Evolutionary conservation across 2,888 invertebrate genomes (phyloP).

Genomic region (Hyles lineata): DNA sequence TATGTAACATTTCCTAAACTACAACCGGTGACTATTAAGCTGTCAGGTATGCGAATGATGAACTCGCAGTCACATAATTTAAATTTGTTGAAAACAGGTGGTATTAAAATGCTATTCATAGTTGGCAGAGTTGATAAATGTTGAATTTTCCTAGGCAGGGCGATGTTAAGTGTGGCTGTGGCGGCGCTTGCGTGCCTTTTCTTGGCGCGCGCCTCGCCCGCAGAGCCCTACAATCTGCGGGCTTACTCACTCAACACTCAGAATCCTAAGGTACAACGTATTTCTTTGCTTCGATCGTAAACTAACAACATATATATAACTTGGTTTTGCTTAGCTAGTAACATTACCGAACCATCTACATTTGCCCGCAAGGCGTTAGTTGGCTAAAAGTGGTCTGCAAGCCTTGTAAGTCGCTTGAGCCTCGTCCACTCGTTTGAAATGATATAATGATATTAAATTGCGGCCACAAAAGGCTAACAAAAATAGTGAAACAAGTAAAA

Average conservation of each 20-base stretch:
- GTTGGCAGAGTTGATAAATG: neutral
- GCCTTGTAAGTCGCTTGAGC: neutral
- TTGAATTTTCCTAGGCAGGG: conserved; percentile 63
- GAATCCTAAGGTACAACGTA: conserved; percentile 63
- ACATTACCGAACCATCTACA: neutral
- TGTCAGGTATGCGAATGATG: neutral
- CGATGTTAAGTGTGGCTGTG: conserved; percentile 78
- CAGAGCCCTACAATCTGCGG: conserved; percentile 67
- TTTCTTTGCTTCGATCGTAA: neutral
- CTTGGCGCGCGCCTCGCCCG: conserved; percentile 78
- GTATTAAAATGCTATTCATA: neutral
- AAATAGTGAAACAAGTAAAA: neutral
- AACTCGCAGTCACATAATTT: neutral
- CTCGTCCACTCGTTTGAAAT: neutral
- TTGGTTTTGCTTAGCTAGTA: neutral
- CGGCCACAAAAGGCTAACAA: too few species aligned
- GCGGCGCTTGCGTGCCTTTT: conserved; percentile 81
- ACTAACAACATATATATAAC: neutral
- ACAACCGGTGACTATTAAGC: conserved; percentile 8
- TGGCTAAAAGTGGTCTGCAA: neutral
- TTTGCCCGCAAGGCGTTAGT: neutral
- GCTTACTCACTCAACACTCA: conserved; percentile 63
- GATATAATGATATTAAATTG: too few species aligned
- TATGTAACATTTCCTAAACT: conserved; percentile 33
- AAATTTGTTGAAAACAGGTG: neutral